A percentile compares a stretch with the other conserved stretches of the same genome.
phyloP scores from a whole-genome alignment of 2,113 vertebrate genomes.

The Xenotilapia longispinis region DNA sequence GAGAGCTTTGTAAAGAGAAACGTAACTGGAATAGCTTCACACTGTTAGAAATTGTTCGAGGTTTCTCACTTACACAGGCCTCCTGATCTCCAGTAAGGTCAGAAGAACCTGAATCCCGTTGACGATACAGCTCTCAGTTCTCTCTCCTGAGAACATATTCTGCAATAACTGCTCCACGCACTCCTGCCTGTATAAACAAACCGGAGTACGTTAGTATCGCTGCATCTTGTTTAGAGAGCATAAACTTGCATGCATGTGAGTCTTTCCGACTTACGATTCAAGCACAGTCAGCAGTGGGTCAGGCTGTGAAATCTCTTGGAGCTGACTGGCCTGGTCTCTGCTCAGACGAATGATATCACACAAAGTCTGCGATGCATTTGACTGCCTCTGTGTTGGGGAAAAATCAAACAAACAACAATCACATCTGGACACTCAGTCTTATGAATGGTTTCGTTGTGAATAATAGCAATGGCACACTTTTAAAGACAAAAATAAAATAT shows the following conservation, averaged over 20 bases:
- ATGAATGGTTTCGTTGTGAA: background rate
- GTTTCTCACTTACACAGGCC: conserved; percentile 81
- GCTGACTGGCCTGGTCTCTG: conserved; percentile 89
- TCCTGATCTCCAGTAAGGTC: conserved; percentile 85
- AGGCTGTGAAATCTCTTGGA: conserved; percentile 81
- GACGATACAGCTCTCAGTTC: conserved; percentile 84
- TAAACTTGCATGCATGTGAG: background rate
- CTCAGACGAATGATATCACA: conserved; percentile 91
- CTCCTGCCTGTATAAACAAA: conserved; percentile 77
- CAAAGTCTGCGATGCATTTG: conserved; percentile 92
- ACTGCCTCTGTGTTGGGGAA: conserved; percentile 79
- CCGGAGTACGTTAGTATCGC: background rate
- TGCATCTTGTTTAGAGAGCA: background rate
- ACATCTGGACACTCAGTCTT: background rate
- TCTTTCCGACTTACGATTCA: conserved; percentile 82
- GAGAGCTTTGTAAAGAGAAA: background rate
- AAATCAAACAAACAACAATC: background rate
- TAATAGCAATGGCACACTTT: background rate
- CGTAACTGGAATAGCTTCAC: background rate
- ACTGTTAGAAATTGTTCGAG: background rate
- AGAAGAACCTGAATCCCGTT: conserved; percentile 92
- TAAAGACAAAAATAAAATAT: background rate
- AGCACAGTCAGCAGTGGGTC: conserved; percentile 86
- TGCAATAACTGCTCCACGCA: conserved; percentile 88
- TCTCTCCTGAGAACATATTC: conserved; percentile 89